A percentile compares a stretch with the other conserved stretches of the same genome.
Conservation (phyloP, 2,888 invertebrate species). For the Cosmorhoe ocellata region DNA sequence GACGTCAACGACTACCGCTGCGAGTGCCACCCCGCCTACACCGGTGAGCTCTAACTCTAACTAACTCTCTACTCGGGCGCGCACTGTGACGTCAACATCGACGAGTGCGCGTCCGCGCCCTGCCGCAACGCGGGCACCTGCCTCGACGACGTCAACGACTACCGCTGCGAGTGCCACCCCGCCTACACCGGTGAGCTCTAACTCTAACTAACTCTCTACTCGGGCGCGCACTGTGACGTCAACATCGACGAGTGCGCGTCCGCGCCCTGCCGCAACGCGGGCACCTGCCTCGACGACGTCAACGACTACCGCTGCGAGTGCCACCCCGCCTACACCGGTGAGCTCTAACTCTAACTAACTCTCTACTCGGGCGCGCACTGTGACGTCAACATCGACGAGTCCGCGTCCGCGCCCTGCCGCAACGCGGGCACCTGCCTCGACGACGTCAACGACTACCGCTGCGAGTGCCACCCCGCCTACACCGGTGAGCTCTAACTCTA, state of each 20-base stretch:
- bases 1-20: constrained; percentile 91
- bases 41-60: constrained; percentile 68
- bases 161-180: constrained; percentile 87
- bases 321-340: constrained; percentile 87
- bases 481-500: constrained; percentile 70
- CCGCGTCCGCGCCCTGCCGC: constrained; percentile 87
- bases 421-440: constrained; percentile 92
- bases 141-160: constrained; percentile 90
- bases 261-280: constrained; percentile 90
- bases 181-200: constrained; percentile 84
- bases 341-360: constrained; percentile 2
- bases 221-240: constrained; percentile 87
- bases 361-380: constrained; percentile 88
- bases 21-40: constrained; percentile 87
- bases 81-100: constrained; percentile 90
- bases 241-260: constrained; percentile 93
- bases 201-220: constrained; percentile 81
- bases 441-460: constrained; percentile 89
- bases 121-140: constrained; percentile 92
- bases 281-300: constrained; percentile 89
- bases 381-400: constrained; percentile 92
- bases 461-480: constrained; percentile 88
- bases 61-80: constrained; percentile 87
- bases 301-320: constrained; percentile 91
- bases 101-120: constrained; percentile 90